Evolutionary conservation across 2,888 invertebrate species (phyloP).

Genomic region (Halictus quadricinctus): DNA sequence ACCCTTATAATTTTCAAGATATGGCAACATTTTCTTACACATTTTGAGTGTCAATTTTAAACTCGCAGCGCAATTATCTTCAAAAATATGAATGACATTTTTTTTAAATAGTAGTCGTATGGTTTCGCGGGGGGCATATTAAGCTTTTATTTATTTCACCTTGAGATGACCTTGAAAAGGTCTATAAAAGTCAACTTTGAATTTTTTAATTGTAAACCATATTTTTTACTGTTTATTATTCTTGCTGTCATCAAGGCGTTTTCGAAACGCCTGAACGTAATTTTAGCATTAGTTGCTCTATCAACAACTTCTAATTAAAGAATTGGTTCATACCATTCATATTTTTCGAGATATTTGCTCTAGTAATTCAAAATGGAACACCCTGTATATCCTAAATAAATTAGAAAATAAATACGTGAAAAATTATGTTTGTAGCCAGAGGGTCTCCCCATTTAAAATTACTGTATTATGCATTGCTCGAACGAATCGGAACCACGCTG

Average conservation of each 20-base stretch:
- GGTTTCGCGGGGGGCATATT: too few species aligned
- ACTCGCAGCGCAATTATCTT: too few species aligned
- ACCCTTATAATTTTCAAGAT: too few species aligned
- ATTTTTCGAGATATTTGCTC: not conserved
- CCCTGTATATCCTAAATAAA: not conserved
- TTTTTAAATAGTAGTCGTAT: not conserved
- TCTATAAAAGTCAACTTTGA: not conserved
- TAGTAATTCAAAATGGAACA: not conserved
- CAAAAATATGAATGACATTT: not conserved
- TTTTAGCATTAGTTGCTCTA: too few species aligned
- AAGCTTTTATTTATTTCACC: not conserved
- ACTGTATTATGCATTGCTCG: conserved; percentile 77
- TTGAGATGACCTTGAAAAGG: not conserved
- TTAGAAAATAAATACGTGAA: not conserved
- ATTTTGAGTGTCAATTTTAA: not conserved
- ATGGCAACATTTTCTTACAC: too few species aligned
- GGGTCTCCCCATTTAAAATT: conserved; percentile 9
- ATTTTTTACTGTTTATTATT: too few species aligned
- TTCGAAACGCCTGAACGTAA: too few species aligned
- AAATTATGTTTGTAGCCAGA: not conserved
- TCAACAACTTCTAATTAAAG: not conserved
- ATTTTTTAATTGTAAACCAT: too few species aligned
- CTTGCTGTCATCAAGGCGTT: too few species aligned
- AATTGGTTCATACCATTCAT: not conserved
- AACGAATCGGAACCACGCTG: conserved; percentile 66